A percentile compares a stretch with the other conserved stretches of the same genome.
Conservation (phyloP, 2,113 vertebrate genomes). For the Canis aureus region DNA sequence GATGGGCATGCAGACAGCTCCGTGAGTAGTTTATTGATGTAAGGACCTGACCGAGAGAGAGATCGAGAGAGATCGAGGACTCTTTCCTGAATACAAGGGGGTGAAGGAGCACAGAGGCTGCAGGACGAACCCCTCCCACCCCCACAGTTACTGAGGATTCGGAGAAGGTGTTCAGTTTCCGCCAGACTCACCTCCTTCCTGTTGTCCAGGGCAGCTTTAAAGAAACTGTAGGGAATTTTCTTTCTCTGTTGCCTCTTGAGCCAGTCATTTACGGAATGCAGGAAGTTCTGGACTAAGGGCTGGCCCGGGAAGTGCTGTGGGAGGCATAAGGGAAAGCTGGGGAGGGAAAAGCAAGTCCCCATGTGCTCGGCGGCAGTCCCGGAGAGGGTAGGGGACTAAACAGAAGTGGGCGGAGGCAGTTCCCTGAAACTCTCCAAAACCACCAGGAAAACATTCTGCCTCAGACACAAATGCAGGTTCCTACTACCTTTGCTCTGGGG, state of each 20-base stretch:
- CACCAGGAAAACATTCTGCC: neutral
- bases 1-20: neutral
- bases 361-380: neutral
- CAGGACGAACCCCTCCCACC: neutral
- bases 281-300: conserved; percentile 89
- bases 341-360: neutral
- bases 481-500: neutral
- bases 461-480: neutral
- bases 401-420: neutral
- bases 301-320: conserved; percentile 94
- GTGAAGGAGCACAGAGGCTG: neutral
- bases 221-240: conserved; percentile 86
- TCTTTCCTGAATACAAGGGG: neutral
- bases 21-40: neutral
- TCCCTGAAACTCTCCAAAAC: neutral
- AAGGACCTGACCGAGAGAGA: neutral
- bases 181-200: conserved; percentile 88
- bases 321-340: rapidly evolving
- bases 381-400: rapidly evolving
- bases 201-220: conserved; percentile 89
- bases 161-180: neutral
- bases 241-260: conserved; percentile 84
- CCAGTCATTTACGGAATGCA: conserved; percentile 88
- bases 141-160: neutral
- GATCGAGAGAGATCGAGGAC: neutral